These are phyloP conservation scores for Pseudococcus jackbeardsleyi DNA, from an alignment of 2,888 invertebrate species.

Conservation along the genomic window DNA sequence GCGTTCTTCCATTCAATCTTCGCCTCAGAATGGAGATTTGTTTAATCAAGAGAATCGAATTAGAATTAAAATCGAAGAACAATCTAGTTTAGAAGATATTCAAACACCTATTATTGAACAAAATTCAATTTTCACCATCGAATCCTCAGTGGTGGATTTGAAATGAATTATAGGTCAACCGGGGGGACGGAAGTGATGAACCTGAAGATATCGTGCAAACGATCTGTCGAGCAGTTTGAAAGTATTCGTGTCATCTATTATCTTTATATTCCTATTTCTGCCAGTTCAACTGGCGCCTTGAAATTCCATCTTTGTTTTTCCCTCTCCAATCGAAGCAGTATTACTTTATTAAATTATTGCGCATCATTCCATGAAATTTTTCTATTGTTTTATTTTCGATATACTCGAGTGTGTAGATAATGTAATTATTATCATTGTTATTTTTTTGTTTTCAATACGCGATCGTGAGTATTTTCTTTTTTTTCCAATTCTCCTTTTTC, in stretches of 20 bases:
- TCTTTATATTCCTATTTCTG: not conserved
- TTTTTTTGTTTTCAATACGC: not conserved
- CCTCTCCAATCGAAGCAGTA: not conserved
- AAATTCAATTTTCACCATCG: slow-evolving; percentile 34
- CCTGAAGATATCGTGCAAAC: not conserved
- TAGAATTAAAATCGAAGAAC: slow-evolving; percentile 60
- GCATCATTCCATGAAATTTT: slow-evolving; percentile 18
- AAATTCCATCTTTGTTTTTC: not conserved
- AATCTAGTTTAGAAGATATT: slow-evolving; percentile 52
- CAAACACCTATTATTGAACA: slow-evolving; percentile 61
- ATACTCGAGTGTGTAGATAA: not conserved
- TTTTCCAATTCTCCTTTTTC: not conserved
- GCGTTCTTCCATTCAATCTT: slow-evolving; percentile 66
- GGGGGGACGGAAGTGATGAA: not conserved
- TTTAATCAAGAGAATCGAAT: slow-evolving; percentile 56
- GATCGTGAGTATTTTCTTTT: not conserved
- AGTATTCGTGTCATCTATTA: not conserved
- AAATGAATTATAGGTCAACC: not conserved
- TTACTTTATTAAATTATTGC: slow-evolving; percentile 4
- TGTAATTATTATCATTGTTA: not conserved
- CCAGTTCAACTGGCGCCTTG: not conserved
- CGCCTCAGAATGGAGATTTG: slow-evolving; percentile 60
- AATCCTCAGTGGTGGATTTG: slow-evolving; percentile 46
- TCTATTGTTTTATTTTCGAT: not conserved
- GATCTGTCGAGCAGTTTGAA: not conserved